Conservation (phyloP, 2,888 invertebrate species). For the Disparrhopalites patrizii region DNA sequence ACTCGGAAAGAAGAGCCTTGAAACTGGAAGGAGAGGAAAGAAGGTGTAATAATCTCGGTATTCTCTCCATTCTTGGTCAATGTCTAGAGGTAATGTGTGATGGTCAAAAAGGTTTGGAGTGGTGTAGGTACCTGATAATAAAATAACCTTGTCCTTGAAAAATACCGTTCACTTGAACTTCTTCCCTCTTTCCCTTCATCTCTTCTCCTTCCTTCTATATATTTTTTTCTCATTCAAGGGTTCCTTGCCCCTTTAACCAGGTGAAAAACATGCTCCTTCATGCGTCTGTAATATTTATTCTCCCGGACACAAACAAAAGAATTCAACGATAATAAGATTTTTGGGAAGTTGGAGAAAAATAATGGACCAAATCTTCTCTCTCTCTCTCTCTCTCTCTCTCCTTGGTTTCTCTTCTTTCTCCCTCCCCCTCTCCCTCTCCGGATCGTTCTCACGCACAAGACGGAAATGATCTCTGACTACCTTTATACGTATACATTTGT, state of each 20-base stretch:
- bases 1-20: too few species aligned
- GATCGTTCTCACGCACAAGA: too few species aligned
- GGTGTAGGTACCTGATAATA: background rate
- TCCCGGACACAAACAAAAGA: background rate
- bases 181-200: too few species aligned
- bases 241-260: slow-evolving; percentile 24
- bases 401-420: background rate
- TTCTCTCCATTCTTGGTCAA: too few species aligned
- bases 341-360: too few species aligned
- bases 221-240: slow-evolving; percentile 29
- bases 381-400: background rate
- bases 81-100: too few species aligned
- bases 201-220: too few species aligned
- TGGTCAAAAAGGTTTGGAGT: background rate
- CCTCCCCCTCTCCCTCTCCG: background rate
- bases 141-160: slow-evolving; percentile 35
- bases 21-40: slow-evolving; percentile 6
- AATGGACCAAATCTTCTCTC: background rate
- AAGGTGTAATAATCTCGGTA: too few species aligned
- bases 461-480: too few species aligned
- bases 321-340: too few species aligned
- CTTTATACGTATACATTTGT: background rate
- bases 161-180: slow-evolving; percentile 32
- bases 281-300: background rate
- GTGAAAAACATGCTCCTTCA: slow-evolving; percentile 1